A percentile compares a stretch with the other conserved stretches of the same genome.
These are phyloP conservation scores for Synergus gifuensis DNA, from an alignment of 2,888 invertebrate genomes.

Conservation along the genomic window DNA sequence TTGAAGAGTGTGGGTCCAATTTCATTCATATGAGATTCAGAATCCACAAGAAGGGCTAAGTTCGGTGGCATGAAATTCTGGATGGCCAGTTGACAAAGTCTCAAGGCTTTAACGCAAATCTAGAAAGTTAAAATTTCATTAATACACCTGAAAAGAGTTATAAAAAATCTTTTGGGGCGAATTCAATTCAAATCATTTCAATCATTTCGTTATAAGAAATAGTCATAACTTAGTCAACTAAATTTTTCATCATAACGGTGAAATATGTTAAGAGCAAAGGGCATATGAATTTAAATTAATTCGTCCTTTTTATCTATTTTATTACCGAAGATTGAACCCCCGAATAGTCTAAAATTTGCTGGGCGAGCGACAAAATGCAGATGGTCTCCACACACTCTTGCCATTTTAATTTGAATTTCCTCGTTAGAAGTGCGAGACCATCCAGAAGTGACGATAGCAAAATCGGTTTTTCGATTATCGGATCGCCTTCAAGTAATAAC, in stretches of 20 bases:
- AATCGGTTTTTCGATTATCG: constrained; percentile 77
- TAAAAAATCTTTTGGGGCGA: constrained; percentile 18
- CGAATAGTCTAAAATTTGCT: constrained; percentile 80
- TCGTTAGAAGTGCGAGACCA: constrained; percentile 82
- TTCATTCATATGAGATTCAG: constrained; percentile 81
- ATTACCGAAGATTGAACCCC: constrained; percentile 79
- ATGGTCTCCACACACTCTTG: constrained; percentile 88
- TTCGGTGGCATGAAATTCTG: constrained; percentile 89
- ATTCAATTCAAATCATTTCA: too few species aligned
- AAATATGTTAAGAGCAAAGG: too few species aligned
- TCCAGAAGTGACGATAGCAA: constrained; percentile 85
- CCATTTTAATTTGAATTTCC: constrained; percentile 87
- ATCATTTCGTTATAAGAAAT: too few species aligned
- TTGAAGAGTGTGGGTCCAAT: constrained; percentile 84
- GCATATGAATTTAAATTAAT: too few species aligned
- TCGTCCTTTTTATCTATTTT: constrained; percentile 24
- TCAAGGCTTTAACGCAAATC: constrained; percentile 85
- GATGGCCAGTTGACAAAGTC: constrained; percentile 84
- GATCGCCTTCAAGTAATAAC: constrained; percentile 73
- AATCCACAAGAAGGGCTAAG: constrained; percentile 85
- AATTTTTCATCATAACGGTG: too few species aligned
- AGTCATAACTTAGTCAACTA: too few species aligned
- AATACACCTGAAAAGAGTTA: constrained; percentile 20
- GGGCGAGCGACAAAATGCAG: constrained; percentile 81
- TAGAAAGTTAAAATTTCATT: constrained; percentile 68